phyloP scores from a whole-genome alignment of 2,888 invertebrate species.

The Cryptocephalus primarius region DNA sequence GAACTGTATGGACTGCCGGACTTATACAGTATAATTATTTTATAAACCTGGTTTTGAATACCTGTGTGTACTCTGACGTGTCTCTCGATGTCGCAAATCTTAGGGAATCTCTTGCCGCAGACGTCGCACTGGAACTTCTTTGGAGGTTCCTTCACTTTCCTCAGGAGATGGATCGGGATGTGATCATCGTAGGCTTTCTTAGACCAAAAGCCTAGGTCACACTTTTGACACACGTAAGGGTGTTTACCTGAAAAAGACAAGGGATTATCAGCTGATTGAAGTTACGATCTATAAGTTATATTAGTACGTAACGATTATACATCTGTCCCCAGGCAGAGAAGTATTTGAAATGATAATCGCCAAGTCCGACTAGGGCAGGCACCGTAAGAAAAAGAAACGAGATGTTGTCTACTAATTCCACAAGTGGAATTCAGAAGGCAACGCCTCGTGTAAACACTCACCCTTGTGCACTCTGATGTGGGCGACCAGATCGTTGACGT shows the following conservation, averaged over 20 bases:
- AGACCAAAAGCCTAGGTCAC: conserved; percentile 26
- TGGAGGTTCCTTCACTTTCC: conserved; percentile 18
- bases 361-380: no score
- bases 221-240: conserved; percentile 30
- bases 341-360: no score
- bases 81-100: conserved; percentile 32
- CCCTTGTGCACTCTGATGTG: conserved; percentile 30
- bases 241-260: conserved; percentile 25
- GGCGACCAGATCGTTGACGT: conserved; percentile 27
- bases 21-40: no score
- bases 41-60: neutral
- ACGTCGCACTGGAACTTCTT: conserved; percentile 29
- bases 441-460: no score
- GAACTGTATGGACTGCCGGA: no score
- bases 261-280: neutral
- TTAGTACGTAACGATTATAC: neutral
- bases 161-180: conserved; percentile 25
- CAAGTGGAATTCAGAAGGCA: no score
- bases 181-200: conserved; percentile 24
- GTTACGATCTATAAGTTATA: neutral
- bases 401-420: no score
- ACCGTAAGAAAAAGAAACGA: no score
- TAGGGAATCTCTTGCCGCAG: conserved; percentile 30
- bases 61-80: conserved; percentile 32
- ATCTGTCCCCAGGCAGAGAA: neutral